phyloP scores from a whole-genome alignment of 2,113 vertebrate genomes.

The Tragelaphus scriptus region DNA sequence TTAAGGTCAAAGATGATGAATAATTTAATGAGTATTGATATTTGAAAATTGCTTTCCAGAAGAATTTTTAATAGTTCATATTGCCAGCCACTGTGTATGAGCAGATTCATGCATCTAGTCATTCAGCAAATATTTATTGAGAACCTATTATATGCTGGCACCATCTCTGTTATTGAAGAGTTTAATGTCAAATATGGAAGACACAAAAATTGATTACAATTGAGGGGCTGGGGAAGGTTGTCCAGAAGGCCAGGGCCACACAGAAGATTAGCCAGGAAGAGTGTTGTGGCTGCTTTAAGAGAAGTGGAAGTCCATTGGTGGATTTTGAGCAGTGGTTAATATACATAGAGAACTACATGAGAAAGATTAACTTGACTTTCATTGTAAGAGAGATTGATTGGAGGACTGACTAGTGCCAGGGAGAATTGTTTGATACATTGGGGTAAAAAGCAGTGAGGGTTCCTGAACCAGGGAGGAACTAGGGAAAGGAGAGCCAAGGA shows the following conservation, averaged over 20 bases:
- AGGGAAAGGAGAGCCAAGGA: background rate
- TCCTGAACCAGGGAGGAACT: background rate
- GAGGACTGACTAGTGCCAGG: background rate
- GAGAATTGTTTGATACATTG: background rate
- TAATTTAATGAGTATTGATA: slow-evolving; percentile 53
- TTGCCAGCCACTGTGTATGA: background rate
- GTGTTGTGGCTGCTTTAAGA: background rate
- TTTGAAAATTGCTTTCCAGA: slow-evolving; percentile 34
- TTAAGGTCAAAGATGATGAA: slow-evolving; percentile 59
- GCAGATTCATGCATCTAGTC: background rate
- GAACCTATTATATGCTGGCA: background rate
- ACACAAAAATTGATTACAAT: background rate
- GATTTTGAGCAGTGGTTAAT: background rate
- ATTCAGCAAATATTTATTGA: slow-evolving; percentile 42
- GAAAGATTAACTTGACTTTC: background rate
- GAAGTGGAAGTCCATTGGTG: background rate
- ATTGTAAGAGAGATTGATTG: background rate
- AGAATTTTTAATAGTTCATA: slow-evolving; percentile 44
- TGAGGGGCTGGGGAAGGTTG: background rate
- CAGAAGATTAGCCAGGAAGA: background rate
- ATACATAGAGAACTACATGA: background rate
- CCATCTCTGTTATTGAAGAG: background rate
- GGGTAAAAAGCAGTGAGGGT: background rate
- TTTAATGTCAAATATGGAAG: background rate
- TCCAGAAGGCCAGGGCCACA: background rate